Evolutionary conservation across 1,140 invertebrate genomes (phyloP).

Genomic region (Adelges cooleyi): DNA sequence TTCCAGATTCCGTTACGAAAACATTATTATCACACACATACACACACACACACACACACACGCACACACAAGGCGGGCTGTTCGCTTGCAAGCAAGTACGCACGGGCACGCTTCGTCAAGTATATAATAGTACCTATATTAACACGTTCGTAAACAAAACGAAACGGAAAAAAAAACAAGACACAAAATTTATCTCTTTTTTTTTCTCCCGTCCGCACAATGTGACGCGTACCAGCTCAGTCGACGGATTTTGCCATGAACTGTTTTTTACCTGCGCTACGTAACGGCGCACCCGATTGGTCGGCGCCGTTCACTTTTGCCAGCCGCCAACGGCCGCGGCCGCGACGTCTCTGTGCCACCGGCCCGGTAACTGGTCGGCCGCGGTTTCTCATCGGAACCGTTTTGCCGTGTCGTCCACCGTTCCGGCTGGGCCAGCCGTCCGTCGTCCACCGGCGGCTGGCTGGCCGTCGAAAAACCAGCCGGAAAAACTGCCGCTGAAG

Average conservation of each 20-base stretch:
- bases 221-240: not conserved
- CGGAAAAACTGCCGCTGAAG: not conserved
- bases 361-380: not conserved
- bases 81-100: constrained; percentile 14
- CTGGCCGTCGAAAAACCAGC: not conserved
- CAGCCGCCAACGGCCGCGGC: not conserved
- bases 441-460: not conserved
- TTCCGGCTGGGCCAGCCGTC: no score
- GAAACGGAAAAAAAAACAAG: constrained; percentile 16
- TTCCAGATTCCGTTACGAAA: constrained; percentile 6
- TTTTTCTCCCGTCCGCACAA: not conserved
- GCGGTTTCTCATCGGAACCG: not conserved
- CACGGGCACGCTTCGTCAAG: not conserved
- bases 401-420: not conserved
- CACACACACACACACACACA: not conserved
- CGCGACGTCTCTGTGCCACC: not conserved
- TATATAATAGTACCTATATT: no score
- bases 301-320: not conserved
- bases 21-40: constrained; percentile 23
- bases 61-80: not conserved
- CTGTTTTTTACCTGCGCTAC: not conserved
- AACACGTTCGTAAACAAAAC: constrained; percentile 21
- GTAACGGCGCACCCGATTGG: not conserved
- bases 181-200: not conserved
- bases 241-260: not conserved